Evolutionary conservation across 2,113 vertebrate genomes (phyloP), one percentile per base, ranked within the genome.

Genomic region (Pterophyllum scalare): DNA sequence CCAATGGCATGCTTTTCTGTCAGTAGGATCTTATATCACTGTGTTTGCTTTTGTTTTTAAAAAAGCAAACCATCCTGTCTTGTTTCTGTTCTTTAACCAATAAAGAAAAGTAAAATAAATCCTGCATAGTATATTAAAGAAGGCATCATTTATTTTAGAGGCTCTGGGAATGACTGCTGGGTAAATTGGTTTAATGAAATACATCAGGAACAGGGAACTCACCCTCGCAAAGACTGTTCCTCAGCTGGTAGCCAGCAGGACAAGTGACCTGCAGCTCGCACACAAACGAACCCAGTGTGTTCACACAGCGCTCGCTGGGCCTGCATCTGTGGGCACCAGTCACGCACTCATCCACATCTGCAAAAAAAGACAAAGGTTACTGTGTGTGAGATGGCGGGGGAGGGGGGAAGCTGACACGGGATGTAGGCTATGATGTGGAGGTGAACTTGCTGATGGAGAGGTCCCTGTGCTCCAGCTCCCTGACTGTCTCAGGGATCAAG

Each of bases 271-370:
- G 94, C 90, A 92, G 95, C 88, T 97, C 91, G 77, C 98, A 99
- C 13, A 84, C 93, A 90, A 98, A 98, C 2, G 97, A 97, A 11
- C 97, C 97, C 80, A 96, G 4, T 0, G 96, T 98, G 94, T 99
- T 98, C 76, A 97, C 78, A 2, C 98, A 99, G 91, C 91, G 96
- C 93, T 98, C 96, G 0, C 93, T 84, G 58, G 92, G 89, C 82
- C 93, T 94, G 91, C 98, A 99, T 1, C 94, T 97, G 94, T 98
- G 97, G 1, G 89, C 79, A 77, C 95, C 95, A 6, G 95, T 95
- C 79, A 96, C 84, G 11, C 98, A 99, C 92, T 98, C 98, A 5
- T 99, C 97, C 85, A 98, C 92, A 93, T 99, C 98, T 99, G 92
- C n/a, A 80, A 85, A 60, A 79, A 77, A 89, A 7, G 77, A 76